phyloP scores from a whole-genome alignment of 2,797 vertebrate genomes.

The Xiphophorus birchmanni region DNA sequence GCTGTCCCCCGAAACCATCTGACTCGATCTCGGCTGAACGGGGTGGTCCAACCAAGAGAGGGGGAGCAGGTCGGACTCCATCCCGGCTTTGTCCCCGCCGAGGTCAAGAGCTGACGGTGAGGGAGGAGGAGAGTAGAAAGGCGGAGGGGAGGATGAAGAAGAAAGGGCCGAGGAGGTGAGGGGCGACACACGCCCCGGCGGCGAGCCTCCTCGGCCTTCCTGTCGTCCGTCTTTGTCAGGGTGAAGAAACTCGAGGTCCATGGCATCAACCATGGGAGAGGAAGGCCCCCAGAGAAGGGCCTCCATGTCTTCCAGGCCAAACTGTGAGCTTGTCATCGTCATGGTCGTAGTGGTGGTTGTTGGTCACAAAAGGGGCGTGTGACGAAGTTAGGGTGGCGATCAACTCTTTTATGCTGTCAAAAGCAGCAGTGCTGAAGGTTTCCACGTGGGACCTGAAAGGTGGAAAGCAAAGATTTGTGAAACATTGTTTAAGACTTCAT shows the following conservation, averaged over 20 bases:
- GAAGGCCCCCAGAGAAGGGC: conserved; percentile 89
- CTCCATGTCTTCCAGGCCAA: conserved; percentile 91
- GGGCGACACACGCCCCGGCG: conserved; percentile 63
- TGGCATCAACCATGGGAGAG: conserved; percentile 93
- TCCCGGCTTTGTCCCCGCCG: conserved; percentile 67
- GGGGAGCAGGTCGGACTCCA: conserved; percentile 71
- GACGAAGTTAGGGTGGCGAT: conserved; percentile 43
- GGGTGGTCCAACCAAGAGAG: conserved; percentile 68
- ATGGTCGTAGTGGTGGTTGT: conserved; percentile 82
- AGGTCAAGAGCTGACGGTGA: conserved; percentile 64
- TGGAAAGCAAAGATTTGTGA: background rate
- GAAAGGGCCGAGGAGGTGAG: conserved; percentile 65
- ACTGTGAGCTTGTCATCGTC: conserved; percentile 91
- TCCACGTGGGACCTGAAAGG: conserved; percentile 78
- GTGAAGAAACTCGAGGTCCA: conserved; percentile 47
- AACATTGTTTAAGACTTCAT: background rate
- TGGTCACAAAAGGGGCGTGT: conserved; percentile 71
- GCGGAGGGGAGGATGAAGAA: conserved; percentile 70
- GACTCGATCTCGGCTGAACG: conserved; percentile 63
- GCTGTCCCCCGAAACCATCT: conserved; percentile 43
- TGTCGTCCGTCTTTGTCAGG: conserved; percentile 63
- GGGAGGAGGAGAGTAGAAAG: conserved; percentile 74
- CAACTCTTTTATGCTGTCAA: conserved; percentile 80
- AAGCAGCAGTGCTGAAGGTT: conserved; percentile 81
- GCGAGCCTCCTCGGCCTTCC: conserved; percentile 63